Conservation (phyloP, 2,888 invertebrate genomes). For the Nemapogon koenigi region DNA sequence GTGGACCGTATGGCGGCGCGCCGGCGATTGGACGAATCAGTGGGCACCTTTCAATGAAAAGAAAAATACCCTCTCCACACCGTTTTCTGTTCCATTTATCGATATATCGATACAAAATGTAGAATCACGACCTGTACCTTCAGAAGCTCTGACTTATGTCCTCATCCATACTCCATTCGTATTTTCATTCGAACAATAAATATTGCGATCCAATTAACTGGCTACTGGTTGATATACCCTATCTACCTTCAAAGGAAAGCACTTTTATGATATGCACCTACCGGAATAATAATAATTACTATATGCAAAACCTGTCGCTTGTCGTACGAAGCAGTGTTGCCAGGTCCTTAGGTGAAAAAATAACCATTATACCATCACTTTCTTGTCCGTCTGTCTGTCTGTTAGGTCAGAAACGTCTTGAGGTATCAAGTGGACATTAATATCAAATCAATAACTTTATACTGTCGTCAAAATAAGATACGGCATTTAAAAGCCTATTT, state of each 20-base stretch:
- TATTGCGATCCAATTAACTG: slow-evolving; percentile 56
- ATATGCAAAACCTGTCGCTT: slow-evolving; percentile 9
- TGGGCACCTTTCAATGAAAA: too few relatives aligned
- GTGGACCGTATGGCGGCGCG: too few relatives aligned
- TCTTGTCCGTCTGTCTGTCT: too few relatives aligned
- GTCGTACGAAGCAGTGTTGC: too few relatives aligned
- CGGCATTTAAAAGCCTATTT: too few relatives aligned
- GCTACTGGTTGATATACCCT: slow-evolving; percentile 18
- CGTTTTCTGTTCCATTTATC: slow-evolving; percentile 37
- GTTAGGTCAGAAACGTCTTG: too few relatives aligned
- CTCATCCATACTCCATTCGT: slow-evolving; percentile 38
- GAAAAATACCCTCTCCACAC: slow-evolving; percentile 24
- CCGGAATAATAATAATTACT: not conserved
- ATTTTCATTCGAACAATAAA: slow-evolving; percentile 63
- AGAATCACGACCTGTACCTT: slow-evolving; percentile 42
- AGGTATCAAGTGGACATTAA: too few relatives aligned
- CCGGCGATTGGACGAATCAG: too few relatives aligned
- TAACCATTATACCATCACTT: too few relatives aligned
- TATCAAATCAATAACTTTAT: too few relatives aligned
- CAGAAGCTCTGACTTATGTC: slow-evolving; percentile 59
- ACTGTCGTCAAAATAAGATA: too few relatives aligned
- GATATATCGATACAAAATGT: slow-evolving; percentile 58
- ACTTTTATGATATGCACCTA: not conserved
- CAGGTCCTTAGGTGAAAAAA: too few relatives aligned
- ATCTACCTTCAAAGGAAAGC: not conserved